Base-by-base conservation (phyloP, 2,113 vertebrate genomes). In the Pangasianodon gigas region DNA sequence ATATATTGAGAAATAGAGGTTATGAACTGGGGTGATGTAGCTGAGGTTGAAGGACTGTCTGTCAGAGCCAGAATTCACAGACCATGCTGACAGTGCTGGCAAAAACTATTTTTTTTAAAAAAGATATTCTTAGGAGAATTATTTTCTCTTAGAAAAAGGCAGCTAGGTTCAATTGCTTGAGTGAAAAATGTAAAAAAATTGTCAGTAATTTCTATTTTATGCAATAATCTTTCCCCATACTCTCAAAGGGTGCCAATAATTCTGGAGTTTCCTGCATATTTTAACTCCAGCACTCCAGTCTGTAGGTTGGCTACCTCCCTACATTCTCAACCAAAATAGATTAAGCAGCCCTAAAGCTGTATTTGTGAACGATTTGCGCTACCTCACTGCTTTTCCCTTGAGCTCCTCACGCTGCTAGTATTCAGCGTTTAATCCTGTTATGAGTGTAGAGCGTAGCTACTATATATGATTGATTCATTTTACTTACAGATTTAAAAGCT, bases 361-460 rank as follows among this genome's bases (percentile, higher is more conserved):
- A 19, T 14, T 19, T 71, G n/a, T 71, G 67, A 37, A 16, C 18
- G 14, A 71, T 71, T 37, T 71, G 62, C 10, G 7, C 62, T 29
- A 2, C 26, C 2, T 71, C 32, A 14, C 16, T 10, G 2, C 13
- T 71, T 37, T 71, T 37, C 32, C 14, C n/a, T 37, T 1, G 0
- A 71, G 32, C 14, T 2, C 32, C 32, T 37, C 69, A 71, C 4
- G 6, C 69, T 71, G 67, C 32, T 18, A 71, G 3, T 37, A 16
- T 71, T 71, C 19, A 80, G 29, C 7, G 1, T 44, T 56, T 87
- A 84, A 77, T 91, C 85, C 85, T 65, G 6, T 92, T 90, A 84
- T 41, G 0, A 16, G 65, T 69, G 60, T 80, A 51, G 29, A 26
- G 56, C n/a, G 18, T 19, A 54, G 51, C 62, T 75, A 62, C 44